Base-by-base conservation (phyloP, 2,888 invertebrate species). In the Girardia tigrina region DNA sequence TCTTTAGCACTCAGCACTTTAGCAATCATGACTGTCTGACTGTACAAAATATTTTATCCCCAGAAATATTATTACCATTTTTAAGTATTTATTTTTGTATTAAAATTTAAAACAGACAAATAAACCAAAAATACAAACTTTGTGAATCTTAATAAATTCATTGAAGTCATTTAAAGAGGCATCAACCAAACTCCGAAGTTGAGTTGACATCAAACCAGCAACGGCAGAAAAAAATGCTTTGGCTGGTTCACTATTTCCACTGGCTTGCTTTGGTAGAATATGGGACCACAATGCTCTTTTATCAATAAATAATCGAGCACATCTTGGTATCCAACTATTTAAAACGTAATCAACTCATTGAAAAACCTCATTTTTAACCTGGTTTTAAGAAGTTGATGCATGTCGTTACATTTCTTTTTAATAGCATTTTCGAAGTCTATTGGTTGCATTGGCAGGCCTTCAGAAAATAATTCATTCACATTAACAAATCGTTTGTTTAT, bases 251-350 rank as follows among this genome's bases (percentile, higher is more conserved):
- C 88, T 81, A 29, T 81, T 70, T 77, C 83, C 84, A 36, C 79
- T 80, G 76, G 83, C 82, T 70, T 81, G 81, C 29, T 80, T 87
- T 0, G 92, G 90, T 20, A 91, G 89, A 78, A 90, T 88, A 73
- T 87, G 82, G 20, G 88, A 86, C 93, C 93, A 94, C 74, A 88
- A 86, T 6, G 87, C 84, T 78, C 89, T 88, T 86, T 89, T 88
- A 78, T 89, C 88, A 77, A 90, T 86, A 85, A 93, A 89, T 28
- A 91, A 87, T 80, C 91, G 90, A 0, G 92, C 91, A 78, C 91
- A 90, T 74, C 89, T 88, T 0, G 90, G 89, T 36, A 93, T 84
- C 93, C 93, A 94, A 74, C 87, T 87, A 79, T 0, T 42, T n/a
- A 42, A 42, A 42, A 42, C n/a, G 42, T 42, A 42, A 14, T 42